phyloP scores from a whole-genome alignment of 2,113 vertebrate species.

The Otus sunia region DNA sequence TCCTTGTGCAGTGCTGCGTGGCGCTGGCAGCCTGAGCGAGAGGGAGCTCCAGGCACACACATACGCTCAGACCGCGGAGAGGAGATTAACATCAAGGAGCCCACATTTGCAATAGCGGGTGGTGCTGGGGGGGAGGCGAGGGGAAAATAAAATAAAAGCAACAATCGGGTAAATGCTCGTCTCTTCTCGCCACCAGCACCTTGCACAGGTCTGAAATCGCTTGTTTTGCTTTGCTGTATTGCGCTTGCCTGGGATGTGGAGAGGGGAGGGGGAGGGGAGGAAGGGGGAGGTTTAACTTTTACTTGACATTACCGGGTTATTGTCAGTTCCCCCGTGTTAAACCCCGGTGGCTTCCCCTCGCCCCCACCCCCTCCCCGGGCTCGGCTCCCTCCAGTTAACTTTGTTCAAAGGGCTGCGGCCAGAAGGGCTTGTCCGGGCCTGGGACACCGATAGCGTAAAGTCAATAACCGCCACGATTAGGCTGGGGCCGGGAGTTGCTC shows the following conservation, averaged over 20 bases:
- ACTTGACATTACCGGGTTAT: constrained; percentile 38
- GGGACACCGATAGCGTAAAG: constrained; percentile 47
- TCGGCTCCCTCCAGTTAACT: constrained; percentile 62
- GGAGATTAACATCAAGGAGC: constrained; percentile 43
- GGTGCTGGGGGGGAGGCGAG: not conserved
- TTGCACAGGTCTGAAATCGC: constrained; percentile 54
- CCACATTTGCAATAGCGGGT: constrained; percentile 43
- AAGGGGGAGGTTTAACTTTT: constrained; percentile 50
- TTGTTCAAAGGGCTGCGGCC: constrained; percentile 62
- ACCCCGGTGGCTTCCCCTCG: constrained; percentile 5
- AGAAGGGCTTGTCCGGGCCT: constrained; percentile 33
- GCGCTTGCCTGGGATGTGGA: constrained; percentile 35
- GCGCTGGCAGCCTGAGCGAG: constrained; percentile 46
- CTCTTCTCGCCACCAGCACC: constrained; percentile 31
- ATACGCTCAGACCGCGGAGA: not conserved
- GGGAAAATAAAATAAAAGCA: constrained; percentile 49
- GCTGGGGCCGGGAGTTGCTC: constrained; percentile 11
- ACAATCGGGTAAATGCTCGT: constrained; percentile 20
- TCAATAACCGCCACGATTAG: constrained; percentile 35
- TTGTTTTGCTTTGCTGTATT: constrained; percentile 47
- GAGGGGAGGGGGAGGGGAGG: constrained; percentile 35
- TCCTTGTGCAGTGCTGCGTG: constrained; percentile 56
- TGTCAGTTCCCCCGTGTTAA: constrained; percentile 4
- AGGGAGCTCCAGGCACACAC: constrained; percentile 66
- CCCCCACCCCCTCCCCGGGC: not conserved